These are phyloP conservation scores for Tetramorium parvispinum DNA, from an alignment of 1,140 invertebrate species.

Conservation along the genomic window DNA sequence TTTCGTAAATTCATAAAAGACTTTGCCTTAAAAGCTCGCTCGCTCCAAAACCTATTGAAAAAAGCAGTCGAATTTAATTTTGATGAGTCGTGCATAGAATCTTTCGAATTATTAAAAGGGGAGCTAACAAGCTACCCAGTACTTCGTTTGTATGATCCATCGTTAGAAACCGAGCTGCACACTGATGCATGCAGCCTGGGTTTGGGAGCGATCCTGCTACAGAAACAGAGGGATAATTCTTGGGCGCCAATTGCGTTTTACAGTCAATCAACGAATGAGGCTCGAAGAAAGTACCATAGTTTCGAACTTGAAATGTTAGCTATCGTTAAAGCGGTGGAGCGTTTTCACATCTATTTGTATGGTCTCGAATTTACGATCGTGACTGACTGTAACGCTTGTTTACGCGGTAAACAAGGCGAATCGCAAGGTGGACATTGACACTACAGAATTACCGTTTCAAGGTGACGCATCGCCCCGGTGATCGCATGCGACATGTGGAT, in stretches of 20 bases:
- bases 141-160: neutral
- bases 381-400: neutral
- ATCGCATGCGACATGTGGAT: neutral
- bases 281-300: neutral
- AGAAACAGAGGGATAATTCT: neutral
- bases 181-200: neutral
- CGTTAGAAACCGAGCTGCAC: neutral
- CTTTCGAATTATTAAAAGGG: neutral
- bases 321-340: neutral
- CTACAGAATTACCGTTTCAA: neutral
- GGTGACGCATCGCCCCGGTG: neutral
- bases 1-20: slow-evolving; percentile 67
- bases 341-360: slow-evolving; percentile 19
- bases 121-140: neutral
- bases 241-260: neutral
- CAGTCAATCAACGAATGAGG: neutral
- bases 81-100: neutral
- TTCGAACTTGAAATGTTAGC: slow-evolving; percentile 5
- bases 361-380: neutral
- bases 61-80: neutral
- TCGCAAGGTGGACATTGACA: neutral
- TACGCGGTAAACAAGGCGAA: neutral
- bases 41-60: neutral
- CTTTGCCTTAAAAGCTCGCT: neutral
- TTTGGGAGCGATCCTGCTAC: neutral